Evolutionary conservation across 2,888 invertebrate species (phyloP).

Genomic region (Lingula anatina): DNA sequence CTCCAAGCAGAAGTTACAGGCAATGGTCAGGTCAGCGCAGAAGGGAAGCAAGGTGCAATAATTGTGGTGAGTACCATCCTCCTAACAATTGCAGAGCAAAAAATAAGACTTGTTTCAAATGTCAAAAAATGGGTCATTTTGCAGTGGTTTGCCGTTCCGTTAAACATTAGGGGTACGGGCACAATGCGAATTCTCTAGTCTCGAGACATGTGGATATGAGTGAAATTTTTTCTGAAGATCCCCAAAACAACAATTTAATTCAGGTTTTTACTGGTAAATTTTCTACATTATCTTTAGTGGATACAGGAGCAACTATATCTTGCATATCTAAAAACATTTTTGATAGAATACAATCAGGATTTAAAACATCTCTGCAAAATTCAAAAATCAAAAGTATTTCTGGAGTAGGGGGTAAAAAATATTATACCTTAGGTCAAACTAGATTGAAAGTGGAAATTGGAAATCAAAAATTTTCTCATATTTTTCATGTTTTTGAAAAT

Average conservation of each 20-base stretch:
- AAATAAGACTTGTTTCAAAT: background rate
- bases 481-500: constrained; percentile 3
- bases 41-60: too few relatives aligned
- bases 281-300: background rate
- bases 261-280: too few relatives aligned
- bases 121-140: background rate
- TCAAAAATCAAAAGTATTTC: too few relatives aligned
- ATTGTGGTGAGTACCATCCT: background rate
- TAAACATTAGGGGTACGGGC: too few relatives aligned
- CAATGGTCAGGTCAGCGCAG: too few relatives aligned
- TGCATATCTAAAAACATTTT: background rate
- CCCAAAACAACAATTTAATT: too few relatives aligned
- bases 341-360: background rate
- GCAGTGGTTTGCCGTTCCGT: background rate
- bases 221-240: too few relatives aligned
- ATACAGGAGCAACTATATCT: constrained; percentile 1
- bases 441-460: background rate
- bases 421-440: constrained; percentile 4
- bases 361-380: background rate
- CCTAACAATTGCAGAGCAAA: background rate
- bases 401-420: constrained; percentile 4
- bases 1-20: too few relatives aligned
- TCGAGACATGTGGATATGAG: too few relatives aligned
- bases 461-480: background rate
- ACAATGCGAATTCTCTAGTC: too few relatives aligned